phyloP scores from a whole-genome alignment of 2,113 vertebrate genomes.

The Microcebus ravelobensis region DNA sequence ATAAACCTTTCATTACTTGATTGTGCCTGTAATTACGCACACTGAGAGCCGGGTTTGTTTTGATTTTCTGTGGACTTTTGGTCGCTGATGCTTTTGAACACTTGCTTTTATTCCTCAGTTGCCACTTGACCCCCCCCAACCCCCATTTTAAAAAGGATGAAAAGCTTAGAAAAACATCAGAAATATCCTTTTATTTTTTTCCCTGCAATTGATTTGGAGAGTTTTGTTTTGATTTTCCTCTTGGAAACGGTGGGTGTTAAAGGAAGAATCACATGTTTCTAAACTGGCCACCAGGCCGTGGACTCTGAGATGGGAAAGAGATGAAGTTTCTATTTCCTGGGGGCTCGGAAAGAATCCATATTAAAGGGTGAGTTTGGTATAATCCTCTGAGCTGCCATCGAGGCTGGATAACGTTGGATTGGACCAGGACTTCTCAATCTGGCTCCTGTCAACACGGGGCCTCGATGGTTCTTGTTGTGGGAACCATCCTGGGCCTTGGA shows the following conservation, averaged over 20 bases:
- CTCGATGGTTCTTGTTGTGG: background rate
- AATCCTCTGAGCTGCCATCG: fast-evolving
- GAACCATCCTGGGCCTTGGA: fast-evolving
- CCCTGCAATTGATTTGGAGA: constrained; percentile 64
- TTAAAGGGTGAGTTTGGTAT: background rate
- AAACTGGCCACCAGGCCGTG: background rate
- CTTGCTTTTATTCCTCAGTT: constrained; percentile 58
- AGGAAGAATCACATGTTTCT: background rate
- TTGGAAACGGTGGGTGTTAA: constrained; percentile 48
- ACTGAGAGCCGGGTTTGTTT: constrained; percentile 73
- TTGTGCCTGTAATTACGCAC: constrained; percentile 66
- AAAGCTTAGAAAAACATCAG: constrained; percentile 82
- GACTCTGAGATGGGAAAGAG: background rate
- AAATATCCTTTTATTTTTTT: constrained; percentile 76
- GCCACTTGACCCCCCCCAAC: constrained; percentile 60
- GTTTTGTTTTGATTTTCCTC: constrained; percentile 74
- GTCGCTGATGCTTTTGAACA: constrained; percentile 68
- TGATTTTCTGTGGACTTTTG: constrained; percentile 71
- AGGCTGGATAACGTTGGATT: background rate
- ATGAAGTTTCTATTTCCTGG: fast-evolving
- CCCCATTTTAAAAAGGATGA: constrained; percentile 76
- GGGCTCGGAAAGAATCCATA: background rate
- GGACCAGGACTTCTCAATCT: background rate
- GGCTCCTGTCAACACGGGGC: fast-evolving
- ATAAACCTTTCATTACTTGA: constrained; percentile 78